These are phyloP conservation scores for Anomalospiza imberbis DNA, from an alignment of 2,797 vertebrate genomes.

Conservation along the genomic window DNA sequence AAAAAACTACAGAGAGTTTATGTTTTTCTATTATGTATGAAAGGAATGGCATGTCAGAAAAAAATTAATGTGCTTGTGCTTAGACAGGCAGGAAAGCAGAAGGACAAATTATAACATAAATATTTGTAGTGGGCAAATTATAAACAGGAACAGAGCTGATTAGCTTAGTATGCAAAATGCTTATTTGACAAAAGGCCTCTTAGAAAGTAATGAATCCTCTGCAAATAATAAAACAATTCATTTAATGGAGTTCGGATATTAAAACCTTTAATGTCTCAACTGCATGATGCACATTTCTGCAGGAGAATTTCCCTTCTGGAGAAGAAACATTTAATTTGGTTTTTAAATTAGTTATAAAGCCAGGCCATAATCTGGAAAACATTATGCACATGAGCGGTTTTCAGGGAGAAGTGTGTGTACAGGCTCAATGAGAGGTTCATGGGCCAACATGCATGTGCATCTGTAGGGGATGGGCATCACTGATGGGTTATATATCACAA, in stretches of 20 bases:
- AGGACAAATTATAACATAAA: slow-evolving; percentile 34
- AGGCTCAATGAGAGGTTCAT: not conserved
- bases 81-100: slow-evolving; percentile 14
- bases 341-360: not conserved
- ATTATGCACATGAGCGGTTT: not conserved
- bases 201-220: slow-evolving; percentile 46
- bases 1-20: not conserved
- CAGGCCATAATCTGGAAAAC: not conserved
- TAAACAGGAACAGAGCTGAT: slow-evolving; percentile 37
- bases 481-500: not conserved
- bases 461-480: not conserved
- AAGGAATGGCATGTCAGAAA: not conserved
- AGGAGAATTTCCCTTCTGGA: not conserved
- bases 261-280: slow-evolving; percentile 36
- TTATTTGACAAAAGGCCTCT: slow-evolving; percentile 49
- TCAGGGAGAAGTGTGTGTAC: not conserved
- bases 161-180: slow-evolving; percentile 23
- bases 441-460: not conserved
- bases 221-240: slow-evolving; percentile 38
- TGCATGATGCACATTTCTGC: not conserved
- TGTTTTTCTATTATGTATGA: not conserved
- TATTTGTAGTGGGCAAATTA: slow-evolving; percentile 44
- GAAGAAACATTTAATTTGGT: not conserved
- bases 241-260: not conserved
- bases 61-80: not conserved